Percentiles rank a stretch among this genome's conserved stretches.
Conservation (phyloP, 2,797 vertebrate genomes). For the Smutsia temminckii region DNA sequence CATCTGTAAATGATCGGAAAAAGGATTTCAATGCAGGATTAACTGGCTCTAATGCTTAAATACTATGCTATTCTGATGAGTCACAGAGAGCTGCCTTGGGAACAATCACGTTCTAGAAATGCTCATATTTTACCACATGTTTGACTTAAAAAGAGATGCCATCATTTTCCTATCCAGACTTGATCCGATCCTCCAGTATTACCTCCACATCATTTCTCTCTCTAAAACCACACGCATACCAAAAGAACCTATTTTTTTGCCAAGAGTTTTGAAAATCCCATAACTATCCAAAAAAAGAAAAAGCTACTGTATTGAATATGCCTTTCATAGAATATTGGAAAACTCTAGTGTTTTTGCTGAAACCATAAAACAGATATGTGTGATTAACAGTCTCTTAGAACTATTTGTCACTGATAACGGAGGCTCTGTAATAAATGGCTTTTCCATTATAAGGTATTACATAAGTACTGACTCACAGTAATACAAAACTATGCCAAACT, state of each 20-base stretch:
- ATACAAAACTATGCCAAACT: constrained; percentile 17
- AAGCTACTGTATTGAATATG: not conserved
- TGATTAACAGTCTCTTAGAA: not conserved
- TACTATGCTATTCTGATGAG: not conserved
- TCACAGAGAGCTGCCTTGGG: not conserved
- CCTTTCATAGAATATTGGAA: not conserved
- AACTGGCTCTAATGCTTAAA: not conserved
- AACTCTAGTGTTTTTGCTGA: constrained; percentile 13
- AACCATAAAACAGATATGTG: not conserved
- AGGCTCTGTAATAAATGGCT: not conserved
- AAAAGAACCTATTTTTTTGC: constrained; percentile 5
- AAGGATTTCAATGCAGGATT: not conserved
- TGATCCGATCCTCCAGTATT: not conserved
- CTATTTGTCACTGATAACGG: constrained; percentile 47
- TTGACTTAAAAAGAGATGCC: not conserved
- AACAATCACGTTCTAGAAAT: not conserved
- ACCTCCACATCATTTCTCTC: not conserved
- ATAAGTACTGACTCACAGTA: not conserved
- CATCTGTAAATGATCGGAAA: not conserved
- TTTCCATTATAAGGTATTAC: constrained; percentile 34
- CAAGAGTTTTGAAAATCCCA: constrained; percentile 35
- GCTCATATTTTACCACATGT: not conserved
- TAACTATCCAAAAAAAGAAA: not conserved
- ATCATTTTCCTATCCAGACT: not conserved
- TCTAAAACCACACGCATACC: not conserved